Conservation (phyloP, 2,113 vertebrate species). For the Lepidothrix coronata region DNA sequence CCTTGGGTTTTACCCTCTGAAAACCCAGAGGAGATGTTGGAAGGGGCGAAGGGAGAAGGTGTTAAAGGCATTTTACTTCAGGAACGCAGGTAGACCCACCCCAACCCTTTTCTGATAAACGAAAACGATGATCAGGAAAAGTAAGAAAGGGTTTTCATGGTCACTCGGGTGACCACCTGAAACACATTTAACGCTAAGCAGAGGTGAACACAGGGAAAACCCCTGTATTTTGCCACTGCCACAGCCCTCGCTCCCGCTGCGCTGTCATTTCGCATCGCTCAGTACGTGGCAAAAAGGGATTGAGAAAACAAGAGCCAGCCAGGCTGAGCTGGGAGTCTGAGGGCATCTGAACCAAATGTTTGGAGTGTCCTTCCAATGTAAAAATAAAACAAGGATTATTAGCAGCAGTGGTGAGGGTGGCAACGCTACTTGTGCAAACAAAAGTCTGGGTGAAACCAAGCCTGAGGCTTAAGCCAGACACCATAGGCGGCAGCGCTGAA, state of each 20-base stretch:
- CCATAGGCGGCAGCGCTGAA: slow-evolving; percentile 66
- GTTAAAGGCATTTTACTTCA: not conserved
- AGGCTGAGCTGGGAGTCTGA: not conserved
- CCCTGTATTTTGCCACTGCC: not conserved
- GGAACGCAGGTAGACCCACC: not conserved
- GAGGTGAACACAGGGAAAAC: slow-evolving; percentile 44
- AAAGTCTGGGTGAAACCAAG: slow-evolving; percentile 70
- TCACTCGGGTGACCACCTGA: slow-evolving; percentile 48
- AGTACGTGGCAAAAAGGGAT: slow-evolving; percentile 10
- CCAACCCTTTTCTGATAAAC: slow-evolving; percentile 39
- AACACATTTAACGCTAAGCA: slow-evolving; percentile 45
- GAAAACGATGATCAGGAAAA: slow-evolving; percentile 36
- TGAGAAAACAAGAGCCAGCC: slow-evolving; percentile 28
- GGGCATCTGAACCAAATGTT: not conserved
- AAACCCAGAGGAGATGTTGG: not conserved
- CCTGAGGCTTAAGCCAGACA: slow-evolving; percentile 61
- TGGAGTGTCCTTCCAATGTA: slow-evolving; percentile 59
- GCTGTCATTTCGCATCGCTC: slow-evolving; percentile 19
- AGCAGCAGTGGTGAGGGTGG: slow-evolving; percentile 42
- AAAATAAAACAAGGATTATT: slow-evolving; percentile 67
- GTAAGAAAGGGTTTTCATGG: slow-evolving; percentile 24
- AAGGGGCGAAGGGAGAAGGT: not conserved
- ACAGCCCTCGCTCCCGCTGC: fast-evolving
- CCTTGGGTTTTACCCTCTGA: not conserved
- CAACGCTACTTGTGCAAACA: slow-evolving; percentile 78